These are phyloP conservation scores for Arbacia lixula DNA, from an alignment of 53 echinoderm and acorn worm genomes.

Conservation along the genomic window DNA sequence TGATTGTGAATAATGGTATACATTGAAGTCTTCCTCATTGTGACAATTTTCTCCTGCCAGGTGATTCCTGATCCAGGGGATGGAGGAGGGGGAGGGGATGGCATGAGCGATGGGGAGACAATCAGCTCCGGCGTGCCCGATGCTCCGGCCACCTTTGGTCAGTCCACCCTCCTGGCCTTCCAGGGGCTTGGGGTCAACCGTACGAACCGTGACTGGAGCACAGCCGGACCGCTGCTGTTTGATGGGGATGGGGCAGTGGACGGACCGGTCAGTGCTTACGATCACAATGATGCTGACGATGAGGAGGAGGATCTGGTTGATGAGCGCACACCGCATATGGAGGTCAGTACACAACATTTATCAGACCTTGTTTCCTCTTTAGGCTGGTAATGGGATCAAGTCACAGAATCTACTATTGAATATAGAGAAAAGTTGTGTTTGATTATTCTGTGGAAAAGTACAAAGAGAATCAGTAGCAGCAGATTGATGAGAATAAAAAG, in stretches of 20 bases:
- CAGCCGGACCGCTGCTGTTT: not conserved
- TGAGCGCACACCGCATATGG: constrained; percentile 23
- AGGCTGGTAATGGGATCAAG: too few species aligned
- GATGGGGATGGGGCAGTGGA: not conserved
- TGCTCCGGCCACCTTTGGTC: constrained; percentile 41
- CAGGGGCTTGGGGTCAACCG: constrained; percentile 21
- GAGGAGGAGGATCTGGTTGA: constrained; percentile 28
- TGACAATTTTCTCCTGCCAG: too few species aligned
- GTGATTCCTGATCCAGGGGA: constrained; percentile 84
- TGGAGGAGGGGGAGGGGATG: constrained; percentile 97
- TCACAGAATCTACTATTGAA: too few species aligned
- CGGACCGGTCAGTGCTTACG: not conserved
- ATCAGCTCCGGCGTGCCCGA: constrained; percentile 14
- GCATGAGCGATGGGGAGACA: constrained; percentile 93
- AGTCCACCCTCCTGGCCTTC: constrained; percentile 46
- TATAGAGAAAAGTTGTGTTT: too few species aligned
- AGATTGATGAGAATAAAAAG: too few species aligned
- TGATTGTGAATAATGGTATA: too few species aligned
- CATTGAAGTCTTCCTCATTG: too few species aligned
- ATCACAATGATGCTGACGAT: constrained; percentile 10
- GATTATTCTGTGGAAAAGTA: too few species aligned
- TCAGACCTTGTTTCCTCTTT: too few species aligned
- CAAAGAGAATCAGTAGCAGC: too few species aligned
- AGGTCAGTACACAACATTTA: constrained; percentile 1
- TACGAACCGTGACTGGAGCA: constrained; percentile 31